Percentiles rank a stretch among this genome's conserved stretches.
These are phyloP conservation scores for Pantherophis vulpinus DNA, from an alignment of 2,797 vertebrate genomes.

Conservation along the genomic window DNA sequence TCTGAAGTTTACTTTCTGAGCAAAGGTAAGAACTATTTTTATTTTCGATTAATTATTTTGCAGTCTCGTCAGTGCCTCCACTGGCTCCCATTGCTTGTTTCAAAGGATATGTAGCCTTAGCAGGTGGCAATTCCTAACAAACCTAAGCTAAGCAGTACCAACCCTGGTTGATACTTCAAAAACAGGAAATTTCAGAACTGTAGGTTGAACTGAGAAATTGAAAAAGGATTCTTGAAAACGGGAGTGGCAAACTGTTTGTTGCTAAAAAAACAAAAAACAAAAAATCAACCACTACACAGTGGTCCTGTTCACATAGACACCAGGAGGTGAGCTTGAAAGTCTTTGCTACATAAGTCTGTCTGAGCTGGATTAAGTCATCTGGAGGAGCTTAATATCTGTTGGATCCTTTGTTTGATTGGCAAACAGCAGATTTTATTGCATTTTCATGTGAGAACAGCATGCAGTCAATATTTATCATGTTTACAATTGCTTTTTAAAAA, in stretches of 20 bases:
- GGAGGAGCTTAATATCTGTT: constrained; percentile 19
- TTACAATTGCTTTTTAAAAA: constrained; percentile 31
- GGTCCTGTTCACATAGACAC: neutral
- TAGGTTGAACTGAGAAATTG: neutral
- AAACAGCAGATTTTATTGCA: constrained; percentile 27
- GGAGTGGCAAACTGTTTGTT: neutral
- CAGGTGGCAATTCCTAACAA: neutral
- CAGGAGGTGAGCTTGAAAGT: neutral
- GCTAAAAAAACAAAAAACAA: neutral
- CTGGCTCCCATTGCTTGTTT: constrained; percentile 19
- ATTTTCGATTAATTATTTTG: neutral
- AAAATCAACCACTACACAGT: neutral
- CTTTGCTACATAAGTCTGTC: constrained; percentile 12
- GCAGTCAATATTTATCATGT: constrained; percentile 26
- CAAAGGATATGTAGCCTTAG: neutral
- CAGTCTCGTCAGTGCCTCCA: constrained; percentile 19
- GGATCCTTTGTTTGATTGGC: constrained; percentile 29
- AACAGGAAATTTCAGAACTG: neutral
- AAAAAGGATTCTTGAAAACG: neutral
- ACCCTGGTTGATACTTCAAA: neutral
- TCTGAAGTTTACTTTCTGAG: neutral
- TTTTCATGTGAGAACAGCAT: constrained; percentile 7
- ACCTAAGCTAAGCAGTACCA: neutral
- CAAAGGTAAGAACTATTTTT: neutral
- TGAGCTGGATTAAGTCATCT: constrained; percentile 34